These are phyloP conservation scores for rabbit (Oryctolagus cuniculus) DNA, from an alignment of 2,113 vertebrate genomes.

Conservation along the genomic window mOryCun1.1 NC_091443.1:47512501-47513000, in stretches of 20 bases:
- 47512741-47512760: not conserved
- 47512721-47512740: not conserved
- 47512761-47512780: conserved; percentile 1
- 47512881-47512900: too few species aligned
- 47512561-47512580: not conserved
- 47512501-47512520: not conserved
- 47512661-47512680: conserved; percentile 3
- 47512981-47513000: too few species aligned
- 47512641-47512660: not conserved
- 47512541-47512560: not conserved
- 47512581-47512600: not conserved
- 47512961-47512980: too few species aligned
- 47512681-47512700: not conserved
- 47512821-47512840: too few species aligned
- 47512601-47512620: not conserved
- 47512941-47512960: too few species aligned
- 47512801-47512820: not conserved
- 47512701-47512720: not conserved
- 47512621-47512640: not conserved
- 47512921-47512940: too few species aligned
- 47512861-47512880: too few species aligned
- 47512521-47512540: not conserved
- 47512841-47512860: too few species aligned
- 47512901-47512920: too few species aligned
- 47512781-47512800: not conserved